phyloP scores from a whole-genome alignment of 2,113 vertebrate genomes.

The Thamnaconus septentrionalis region DNA sequence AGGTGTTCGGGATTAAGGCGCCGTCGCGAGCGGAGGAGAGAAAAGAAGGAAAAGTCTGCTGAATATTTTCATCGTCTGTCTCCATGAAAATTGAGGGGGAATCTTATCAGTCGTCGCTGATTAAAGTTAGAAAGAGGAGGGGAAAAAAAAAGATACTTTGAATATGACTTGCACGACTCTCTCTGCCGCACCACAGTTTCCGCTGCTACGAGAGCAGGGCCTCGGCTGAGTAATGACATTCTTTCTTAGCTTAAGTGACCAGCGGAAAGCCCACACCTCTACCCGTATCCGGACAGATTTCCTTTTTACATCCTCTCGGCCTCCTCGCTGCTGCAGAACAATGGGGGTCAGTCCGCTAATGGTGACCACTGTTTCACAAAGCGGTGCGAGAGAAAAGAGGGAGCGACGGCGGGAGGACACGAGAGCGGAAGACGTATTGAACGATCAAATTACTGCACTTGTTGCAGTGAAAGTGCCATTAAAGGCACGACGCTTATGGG shows the following conservation, averaged over 20 bases:
- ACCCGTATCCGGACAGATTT: constrained; percentile 61
- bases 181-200: constrained; percentile 42
- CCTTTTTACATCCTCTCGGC: constrained; percentile 52
- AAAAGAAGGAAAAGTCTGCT: constrained; percentile 4
- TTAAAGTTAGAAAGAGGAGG: constrained; percentile 34
- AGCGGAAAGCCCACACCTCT: constrained; percentile 54
- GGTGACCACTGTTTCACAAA: constrained; percentile 58
- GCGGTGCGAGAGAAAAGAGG: constrained; percentile 23
- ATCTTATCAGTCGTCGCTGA: constrained; percentile 62
- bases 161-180: constrained; percentile 51
- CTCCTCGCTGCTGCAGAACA: constrained; percentile 45
- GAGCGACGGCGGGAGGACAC: constrained; percentile 8
- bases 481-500: too few relatives aligned
- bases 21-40: neutral
- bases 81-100: constrained; percentile 37
- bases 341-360: constrained; percentile 64
- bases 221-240: constrained; percentile 61
- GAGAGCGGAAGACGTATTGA: constrained; percentile 17
- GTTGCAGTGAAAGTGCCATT: neutral
- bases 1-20: too few relatives aligned
- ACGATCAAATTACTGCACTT: constrained; percentile 18
- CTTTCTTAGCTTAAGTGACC: constrained; percentile 64
- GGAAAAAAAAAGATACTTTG: constrained; percentile 57
- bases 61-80: constrained; percentile 32
- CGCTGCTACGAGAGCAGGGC: constrained; percentile 42